Conservation (phyloP, 2,888 invertebrate genomes). For the Melanotus villosus region DNA sequence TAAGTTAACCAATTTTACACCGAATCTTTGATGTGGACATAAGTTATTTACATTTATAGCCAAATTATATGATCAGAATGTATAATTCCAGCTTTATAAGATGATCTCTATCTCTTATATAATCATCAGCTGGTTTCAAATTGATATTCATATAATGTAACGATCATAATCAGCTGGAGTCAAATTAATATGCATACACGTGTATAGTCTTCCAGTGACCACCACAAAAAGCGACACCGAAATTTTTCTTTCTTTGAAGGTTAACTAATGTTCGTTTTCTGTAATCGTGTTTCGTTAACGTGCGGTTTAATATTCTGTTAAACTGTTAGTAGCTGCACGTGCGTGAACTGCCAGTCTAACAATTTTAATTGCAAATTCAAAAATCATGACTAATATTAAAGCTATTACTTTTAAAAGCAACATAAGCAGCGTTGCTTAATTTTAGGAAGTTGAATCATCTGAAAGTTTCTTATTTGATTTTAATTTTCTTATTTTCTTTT, state of each 20-base stretch:
- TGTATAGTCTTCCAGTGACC: slow-evolving; percentile 14
- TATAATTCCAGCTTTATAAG: slow-evolving; percentile 17
- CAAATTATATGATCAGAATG: slow-evolving; percentile 22
- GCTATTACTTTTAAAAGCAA: not conserved
- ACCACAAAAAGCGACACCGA: slow-evolving; percentile 11
- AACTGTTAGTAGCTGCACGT: no score
- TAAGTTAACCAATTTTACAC: slow-evolving; percentile 13
- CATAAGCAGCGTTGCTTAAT: slow-evolving; percentile 20
- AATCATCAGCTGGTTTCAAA: slow-evolving; percentile 23
- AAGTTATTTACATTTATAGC: slow-evolving; percentile 29
- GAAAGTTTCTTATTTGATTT: no score
- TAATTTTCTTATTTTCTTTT: no score
- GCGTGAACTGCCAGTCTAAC: slow-evolving; percentile 6
- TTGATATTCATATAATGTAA: slow-evolving; percentile 28
- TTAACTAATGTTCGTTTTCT: no score
- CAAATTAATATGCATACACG: slow-evolving; percentile 24
- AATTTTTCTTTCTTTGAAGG: slow-evolving; percentile 20
- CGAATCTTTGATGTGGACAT: not conserved
- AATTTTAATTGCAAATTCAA: slow-evolving; percentile 4
- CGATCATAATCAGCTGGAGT: slow-evolving; percentile 17
- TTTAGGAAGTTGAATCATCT: slow-evolving; percentile 8
- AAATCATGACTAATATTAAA: not conserved
- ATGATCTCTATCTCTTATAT: slow-evolving; percentile 20
- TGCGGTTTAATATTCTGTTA: no score
- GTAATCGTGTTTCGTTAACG: no score